Percentiles rank a stretch among this genome's conserved stretches.
Evolutionary conservation across 2,113 vertebrate species (phyloP).

Genomic region (Stomatorhinus ivindoensis): DNA sequence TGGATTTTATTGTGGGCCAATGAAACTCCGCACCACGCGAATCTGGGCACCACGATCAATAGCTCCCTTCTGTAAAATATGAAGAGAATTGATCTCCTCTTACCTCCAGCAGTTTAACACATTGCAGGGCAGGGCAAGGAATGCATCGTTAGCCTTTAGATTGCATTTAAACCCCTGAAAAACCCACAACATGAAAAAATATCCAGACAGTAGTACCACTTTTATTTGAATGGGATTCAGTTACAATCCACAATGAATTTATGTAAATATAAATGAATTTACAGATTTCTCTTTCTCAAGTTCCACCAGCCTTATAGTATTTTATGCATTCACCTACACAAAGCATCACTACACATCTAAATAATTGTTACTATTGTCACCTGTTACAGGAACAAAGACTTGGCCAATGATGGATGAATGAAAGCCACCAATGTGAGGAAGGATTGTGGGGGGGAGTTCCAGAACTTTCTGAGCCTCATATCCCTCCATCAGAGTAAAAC

Average conservation of each 20-base stretch:
- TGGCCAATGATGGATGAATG: conserved; percentile 50
- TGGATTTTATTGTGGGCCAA: conserved; percentile 37
- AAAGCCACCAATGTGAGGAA: conserved; percentile 74
- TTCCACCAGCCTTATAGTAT: neutral
- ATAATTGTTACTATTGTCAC: neutral
- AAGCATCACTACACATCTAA: no score
- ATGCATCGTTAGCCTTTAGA: conserved; percentile 56
- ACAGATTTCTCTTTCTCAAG: neutral
- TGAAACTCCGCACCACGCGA: conserved; percentile 33
- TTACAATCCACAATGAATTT: neutral
- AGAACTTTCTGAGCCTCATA: neutral
- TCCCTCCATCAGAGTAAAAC: neutral
- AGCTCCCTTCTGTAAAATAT: conserved; percentile 55
- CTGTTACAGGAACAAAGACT: neutral
- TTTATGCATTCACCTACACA: neutral
- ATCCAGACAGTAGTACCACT: conserved; percentile 39
- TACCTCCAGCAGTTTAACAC: conserved; percentile 49
- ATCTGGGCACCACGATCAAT: conserved; percentile 49
- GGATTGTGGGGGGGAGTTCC: conserved; percentile 1
- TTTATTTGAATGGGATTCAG: neutral
- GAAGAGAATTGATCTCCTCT: conserved; percentile 62
- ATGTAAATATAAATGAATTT: neutral
- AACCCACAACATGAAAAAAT: conserved; percentile 38
- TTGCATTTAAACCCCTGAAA: conserved; percentile 50
- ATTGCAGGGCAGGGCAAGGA: conserved; percentile 40